Evolutionary conservation across 2,113 vertebrate species (phyloP), one percentile per base, ranked within the genome.

Genomic region (Gobius niger): DNA sequence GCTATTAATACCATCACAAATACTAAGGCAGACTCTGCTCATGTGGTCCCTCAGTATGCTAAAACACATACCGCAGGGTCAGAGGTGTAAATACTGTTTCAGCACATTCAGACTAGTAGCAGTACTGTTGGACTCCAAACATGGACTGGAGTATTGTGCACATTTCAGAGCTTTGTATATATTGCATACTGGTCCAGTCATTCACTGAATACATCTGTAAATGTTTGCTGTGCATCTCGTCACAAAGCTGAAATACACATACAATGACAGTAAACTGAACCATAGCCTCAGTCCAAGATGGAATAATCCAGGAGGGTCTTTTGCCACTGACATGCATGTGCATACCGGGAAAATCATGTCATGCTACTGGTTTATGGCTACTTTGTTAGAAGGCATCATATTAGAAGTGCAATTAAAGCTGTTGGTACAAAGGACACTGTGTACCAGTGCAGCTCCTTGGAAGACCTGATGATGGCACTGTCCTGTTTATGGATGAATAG

Each of bases 321-420:
- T 68, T 16, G 11, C 77, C 47, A 67, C 62, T 49, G 59, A 51
- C 64, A 66, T 34, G 74, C 68, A 76, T 40, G 65, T 67, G 54
- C 70, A 77, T 67, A 82, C 82, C 77, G 73, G 63, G 77, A 78
- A 86, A 77, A 44, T 80, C 75, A 68, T 72, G 47, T 83, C 77
- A 65, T 89, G 89, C 88, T 89, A 89, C 84, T 67, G 79, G 80
- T 75, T 79, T 89, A 91, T 90, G 90, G 89, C 88, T 91, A 88
- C 85, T 85, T 86, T 81, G 67, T 73, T 81, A 81, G 73, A 90
- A 91, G 89, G 87, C 89, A 89, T 88, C 80, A 82, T 86, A 83
- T 63, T 87, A 60, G 69, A 90, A 90, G 91, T 92, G 91, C 90
- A 92, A 91, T 85, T 85, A 79, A 85, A 91, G 85, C 82, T 70